Percentiles rank a stretch among this genome's conserved stretches.
phyloP scores from a whole-genome alignment of 2,888 invertebrate genomes.

The Callinectes sapidus region DNA sequence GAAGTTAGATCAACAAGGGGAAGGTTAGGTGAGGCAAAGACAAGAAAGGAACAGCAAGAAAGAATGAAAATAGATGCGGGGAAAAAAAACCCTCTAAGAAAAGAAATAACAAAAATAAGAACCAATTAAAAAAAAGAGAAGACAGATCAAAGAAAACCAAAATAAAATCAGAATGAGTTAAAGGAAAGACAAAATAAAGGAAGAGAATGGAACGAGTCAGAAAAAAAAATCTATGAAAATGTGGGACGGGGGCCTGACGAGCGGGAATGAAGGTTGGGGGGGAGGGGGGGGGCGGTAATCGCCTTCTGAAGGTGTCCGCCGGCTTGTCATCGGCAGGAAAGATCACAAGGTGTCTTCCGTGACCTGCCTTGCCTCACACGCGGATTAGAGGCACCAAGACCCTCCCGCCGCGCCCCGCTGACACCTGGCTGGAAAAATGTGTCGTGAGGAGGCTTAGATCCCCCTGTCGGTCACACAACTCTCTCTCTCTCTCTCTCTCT shows the following conservation, averaged over 20 bases:
- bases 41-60: background rate
- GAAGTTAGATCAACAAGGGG: background rate
- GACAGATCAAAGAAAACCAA: background rate
- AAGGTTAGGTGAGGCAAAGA: background rate
- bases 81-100: background rate
- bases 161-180: background rate
- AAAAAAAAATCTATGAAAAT: background rate
- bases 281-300: background rate
- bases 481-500: background rate
- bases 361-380: slow-evolving; percentile 4
- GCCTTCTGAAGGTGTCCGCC: background rate
- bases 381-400: background rate
- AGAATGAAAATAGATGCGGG: background rate
- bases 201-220: background rate
- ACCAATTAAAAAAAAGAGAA: background rate
- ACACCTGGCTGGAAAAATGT: slow-evolving; percentile 8
- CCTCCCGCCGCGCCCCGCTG: background rate
- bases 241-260: background rate
- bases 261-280: background rate
- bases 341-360: slow-evolving; percentile 1
- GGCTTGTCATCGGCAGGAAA: slow-evolving; percentile 17
- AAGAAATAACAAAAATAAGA: background rate
- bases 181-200: background rate
- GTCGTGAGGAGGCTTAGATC: background rate
- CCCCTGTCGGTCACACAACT: slow-evolving; percentile 5